phyloP scores from a whole-genome alignment of 37 sponge, comb jelly and placozoan genomes.

The Crambe crambe region DNA sequence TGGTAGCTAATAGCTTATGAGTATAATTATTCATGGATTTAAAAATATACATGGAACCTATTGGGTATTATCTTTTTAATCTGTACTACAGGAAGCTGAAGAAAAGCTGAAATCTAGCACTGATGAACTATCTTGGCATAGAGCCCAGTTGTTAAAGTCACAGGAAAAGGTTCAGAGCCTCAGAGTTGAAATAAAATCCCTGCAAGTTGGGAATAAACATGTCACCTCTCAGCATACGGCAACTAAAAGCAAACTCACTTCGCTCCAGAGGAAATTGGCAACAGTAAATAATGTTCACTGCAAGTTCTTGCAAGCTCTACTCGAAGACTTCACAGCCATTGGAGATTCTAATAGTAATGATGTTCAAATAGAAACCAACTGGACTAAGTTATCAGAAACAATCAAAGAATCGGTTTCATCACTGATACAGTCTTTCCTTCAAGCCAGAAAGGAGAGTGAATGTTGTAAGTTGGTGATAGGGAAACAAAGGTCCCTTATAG shows the following conservation, averaged over 20 bases:
- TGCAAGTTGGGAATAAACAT: neutral
- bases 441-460: neutral
- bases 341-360: neutral
- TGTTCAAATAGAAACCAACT: neutral
- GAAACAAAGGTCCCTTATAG: constrained; percentile 5
- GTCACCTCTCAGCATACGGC: neutral
- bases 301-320: neutral
- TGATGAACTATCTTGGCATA: constrained; percentile 20
- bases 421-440: neutral
- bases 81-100: constrained; percentile 34
- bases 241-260: neutral
- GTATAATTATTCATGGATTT: too few relatives aligned
- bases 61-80: too few relatives aligned
- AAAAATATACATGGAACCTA: too few relatives aligned
- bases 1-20: too few relatives aligned
- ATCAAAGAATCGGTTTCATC: neutral
- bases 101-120: constrained; percentile 14
- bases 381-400: neutral
- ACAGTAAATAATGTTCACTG: constrained; percentile 2
- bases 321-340: neutral
- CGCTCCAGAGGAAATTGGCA: neutral
- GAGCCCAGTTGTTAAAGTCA: neutral
- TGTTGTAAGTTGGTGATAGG: neutral
- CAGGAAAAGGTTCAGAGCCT: neutral
- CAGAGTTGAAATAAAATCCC: neutral